phyloP scores from a whole-genome alignment of 2,797 vertebrate genomes.

The Epinephelus malabaricus region DNA sequence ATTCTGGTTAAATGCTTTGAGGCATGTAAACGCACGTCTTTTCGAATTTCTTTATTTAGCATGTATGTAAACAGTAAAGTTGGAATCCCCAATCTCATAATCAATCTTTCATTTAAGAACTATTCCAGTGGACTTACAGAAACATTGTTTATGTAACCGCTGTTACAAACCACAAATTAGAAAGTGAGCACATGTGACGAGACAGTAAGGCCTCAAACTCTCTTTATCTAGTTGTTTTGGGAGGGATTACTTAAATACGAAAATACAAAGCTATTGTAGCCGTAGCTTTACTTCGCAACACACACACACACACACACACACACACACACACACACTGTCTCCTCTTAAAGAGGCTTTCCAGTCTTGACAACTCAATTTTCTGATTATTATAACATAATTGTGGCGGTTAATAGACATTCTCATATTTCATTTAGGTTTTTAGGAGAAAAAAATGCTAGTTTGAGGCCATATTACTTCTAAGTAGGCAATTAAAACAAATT shows the following conservation, averaged over 20 bases:
- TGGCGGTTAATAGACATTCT: slow-evolving; percentile 74
- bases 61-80: too few species aligned
- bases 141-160: too few species aligned
- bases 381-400: slow-evolving; percentile 77
- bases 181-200: too few species aligned
- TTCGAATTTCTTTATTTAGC: too few species aligned
- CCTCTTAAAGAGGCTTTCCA: slow-evolving; percentile 57
- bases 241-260: neutral
- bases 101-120: too few species aligned
- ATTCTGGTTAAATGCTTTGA: too few species aligned
- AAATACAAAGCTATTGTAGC: neutral
- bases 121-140: too few species aligned
- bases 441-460: slow-evolving; percentile 61
- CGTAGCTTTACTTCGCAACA: neutral
- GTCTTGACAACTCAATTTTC: slow-evolving; percentile 71
- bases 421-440: slow-evolving; percentile 74
- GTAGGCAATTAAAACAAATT: slow-evolving; percentile 83
- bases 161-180: too few species aligned
- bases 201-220: too few species aligned
- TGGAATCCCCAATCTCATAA: too few species aligned
- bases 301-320: neutral
- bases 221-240: too few species aligned
- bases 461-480: slow-evolving; percentile 78
- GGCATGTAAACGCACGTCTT: too few species aligned
- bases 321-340: neutral